Base-by-base conservation (phyloP, 2,113 vertebrate genomes). In the Brevimyrus niger region DNA sequence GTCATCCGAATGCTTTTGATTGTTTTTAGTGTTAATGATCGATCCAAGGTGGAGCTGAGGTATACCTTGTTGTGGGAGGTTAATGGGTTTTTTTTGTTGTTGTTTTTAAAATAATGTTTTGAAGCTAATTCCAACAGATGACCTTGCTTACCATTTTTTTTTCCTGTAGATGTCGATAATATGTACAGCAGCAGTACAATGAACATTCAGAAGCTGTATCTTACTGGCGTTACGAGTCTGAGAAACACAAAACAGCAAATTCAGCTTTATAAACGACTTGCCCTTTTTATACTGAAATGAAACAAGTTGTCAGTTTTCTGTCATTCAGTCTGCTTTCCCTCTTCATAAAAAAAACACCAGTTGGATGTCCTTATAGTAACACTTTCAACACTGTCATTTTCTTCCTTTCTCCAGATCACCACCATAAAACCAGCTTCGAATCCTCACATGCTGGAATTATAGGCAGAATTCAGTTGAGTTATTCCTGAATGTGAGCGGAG, bases 161-260 rank as follows among this genome's bases (percentile, higher is more conserved):
- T 85, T 47, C 82, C 19, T 85, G 21, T 31, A 46, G 17, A 92
- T 91, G 95, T 96, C 95, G 96, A 95, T 69, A 97, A 96, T 96
- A 98, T 97, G 97, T 95, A 94, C 95, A 97, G 97, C 96, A 98
- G 97, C 97, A 98, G 97, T 97, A 97, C 97, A 97, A 96, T 95
- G 95, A 96, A 99, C 98, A 99, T 99, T 99, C 98, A 99, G 96
- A 99, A 98, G 97, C 97, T 96, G 97, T 98, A 97, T 98, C 97
- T 96, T 97, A 97, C 97, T 98, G 97, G 97, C 97, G 97, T 97
- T 96, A 98, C 96, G 96, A 97, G 97, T 96, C 95, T 96, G 95
- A 97, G 94, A 96, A 97, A 98, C 94, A 94, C 97, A 96, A 92
- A 95, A 98, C 96, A 95, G 96, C 96, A 96, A 96, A 97, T 95